Conservation (phyloP, 2,888 invertebrate genomes). For the Deilephila elpenor region DNA sequence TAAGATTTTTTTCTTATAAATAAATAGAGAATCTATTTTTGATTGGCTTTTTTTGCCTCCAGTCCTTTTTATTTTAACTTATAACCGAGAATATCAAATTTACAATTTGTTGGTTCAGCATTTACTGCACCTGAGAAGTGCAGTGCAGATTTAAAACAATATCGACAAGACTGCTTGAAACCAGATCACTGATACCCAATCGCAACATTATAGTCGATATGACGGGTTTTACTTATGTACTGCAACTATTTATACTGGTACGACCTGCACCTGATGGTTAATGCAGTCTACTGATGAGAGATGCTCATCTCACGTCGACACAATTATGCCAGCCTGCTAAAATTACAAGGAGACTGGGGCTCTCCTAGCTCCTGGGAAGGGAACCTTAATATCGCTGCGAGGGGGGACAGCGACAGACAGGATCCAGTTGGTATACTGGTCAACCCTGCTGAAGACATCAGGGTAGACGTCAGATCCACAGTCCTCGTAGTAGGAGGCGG, state of each 20-base stretch:
- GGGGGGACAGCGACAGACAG: slow-evolving; percentile 52
- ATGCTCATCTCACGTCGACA: background rate
- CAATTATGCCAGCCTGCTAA: background rate
- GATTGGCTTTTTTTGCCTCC: slow-evolving; percentile 4
- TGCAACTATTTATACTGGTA: no score
- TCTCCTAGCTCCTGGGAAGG: slow-evolving; percentile 32
- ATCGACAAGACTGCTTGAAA: no score
- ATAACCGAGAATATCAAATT: no score
- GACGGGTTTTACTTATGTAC: no score
- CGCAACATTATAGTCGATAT: no score
- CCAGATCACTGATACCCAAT: no score
- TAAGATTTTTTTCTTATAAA: slow-evolving; percentile 22
- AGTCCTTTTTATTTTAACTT: background rate
- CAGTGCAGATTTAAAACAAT: no score
- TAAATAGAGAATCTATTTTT: slow-evolving; percentile 23
- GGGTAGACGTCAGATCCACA: slow-evolving; percentile 53
- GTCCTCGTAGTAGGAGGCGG: slow-evolving; percentile 50
- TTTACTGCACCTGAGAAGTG: no score
- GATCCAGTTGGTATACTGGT: slow-evolving; percentile 62
- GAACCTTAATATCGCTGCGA: slow-evolving; percentile 21
- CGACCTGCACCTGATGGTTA: no score
- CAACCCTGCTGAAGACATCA: slow-evolving; percentile 61
- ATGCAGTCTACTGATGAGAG: background rate
- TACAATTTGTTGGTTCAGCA: no score
- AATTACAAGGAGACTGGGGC: slow-evolving; percentile 36